phyloP scores from a whole-genome alignment of 2,797 vertebrate species.

The Pseudopleuronectes americanus region DNA sequence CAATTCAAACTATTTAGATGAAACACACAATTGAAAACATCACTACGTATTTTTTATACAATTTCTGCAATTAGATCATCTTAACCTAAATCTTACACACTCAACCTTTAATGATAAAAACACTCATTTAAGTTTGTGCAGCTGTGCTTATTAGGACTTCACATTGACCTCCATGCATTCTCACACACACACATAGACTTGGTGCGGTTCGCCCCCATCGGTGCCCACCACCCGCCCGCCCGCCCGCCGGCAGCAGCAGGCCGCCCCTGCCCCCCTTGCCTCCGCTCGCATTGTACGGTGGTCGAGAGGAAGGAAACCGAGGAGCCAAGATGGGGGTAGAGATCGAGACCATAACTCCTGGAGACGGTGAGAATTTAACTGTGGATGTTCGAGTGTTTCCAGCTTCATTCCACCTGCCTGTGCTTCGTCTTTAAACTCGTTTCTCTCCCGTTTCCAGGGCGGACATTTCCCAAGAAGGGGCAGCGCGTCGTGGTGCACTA shows the following conservation, averaged over 20 bases:
- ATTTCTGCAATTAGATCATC: no score
- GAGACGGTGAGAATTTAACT: constrained; percentile 86
- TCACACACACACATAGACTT: neutral
- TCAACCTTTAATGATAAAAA: neutral
- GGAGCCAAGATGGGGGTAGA: constrained; percentile 88
- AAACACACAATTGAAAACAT: no score
- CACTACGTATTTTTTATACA: no score
- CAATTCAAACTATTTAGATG: no score
- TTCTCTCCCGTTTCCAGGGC: constrained; percentile 75
- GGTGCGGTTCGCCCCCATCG: neutral
- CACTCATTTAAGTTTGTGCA: neutral
- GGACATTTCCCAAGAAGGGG: constrained; percentile 91
- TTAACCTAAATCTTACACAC: neutral
- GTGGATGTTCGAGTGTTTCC: no score
- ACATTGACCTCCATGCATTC: no score
- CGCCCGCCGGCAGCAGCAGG: constrained; percentile 31
- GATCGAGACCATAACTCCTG: constrained; percentile 88
- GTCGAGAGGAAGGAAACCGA: constrained; percentile 42
- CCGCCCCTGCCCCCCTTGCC: constrained; percentile 52
- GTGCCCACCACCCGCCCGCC: neutral
- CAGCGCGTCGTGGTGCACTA: constrained; percentile 94
- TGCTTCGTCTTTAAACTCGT: neutral
- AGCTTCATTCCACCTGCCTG: no score
- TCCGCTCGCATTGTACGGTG: constrained; percentile 54
- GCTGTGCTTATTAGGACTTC: no score